Conservation (phyloP, 2,888 invertebrate genomes). For the Galeopsomyia nigrocyanea region DNA sequence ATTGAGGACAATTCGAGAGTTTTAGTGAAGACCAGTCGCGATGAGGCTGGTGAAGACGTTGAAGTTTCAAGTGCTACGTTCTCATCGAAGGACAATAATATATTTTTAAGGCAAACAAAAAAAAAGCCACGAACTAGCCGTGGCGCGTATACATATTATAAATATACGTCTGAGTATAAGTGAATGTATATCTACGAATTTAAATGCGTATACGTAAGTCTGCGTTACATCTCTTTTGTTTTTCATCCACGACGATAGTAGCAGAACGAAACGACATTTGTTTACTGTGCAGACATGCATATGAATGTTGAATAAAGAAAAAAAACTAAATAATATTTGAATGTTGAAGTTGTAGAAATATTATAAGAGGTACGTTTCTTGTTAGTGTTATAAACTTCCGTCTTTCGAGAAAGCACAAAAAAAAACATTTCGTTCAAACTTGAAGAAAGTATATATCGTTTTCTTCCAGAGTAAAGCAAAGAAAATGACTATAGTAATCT, state of each 20-base stretch:
- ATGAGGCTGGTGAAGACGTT: constrained; percentile 43
- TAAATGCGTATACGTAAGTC: constrained; percentile 58
- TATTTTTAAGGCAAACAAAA: constrained; percentile 64
- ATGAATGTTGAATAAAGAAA: constrained; percentile 35
- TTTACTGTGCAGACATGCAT: constrained; percentile 41
- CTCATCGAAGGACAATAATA: constrained; percentile 69
- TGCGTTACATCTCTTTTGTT: constrained; percentile 43
- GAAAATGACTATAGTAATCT: no score
- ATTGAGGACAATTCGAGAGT: constrained; percentile 6
- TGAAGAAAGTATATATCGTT: no score
- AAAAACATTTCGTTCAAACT: no score
- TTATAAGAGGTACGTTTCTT: constrained; percentile 37
- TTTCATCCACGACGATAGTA: constrained; percentile 19
- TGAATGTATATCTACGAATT: constrained; percentile 52
- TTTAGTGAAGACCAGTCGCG: constrained; percentile 26
- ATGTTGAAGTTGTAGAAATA: constrained; percentile 42
- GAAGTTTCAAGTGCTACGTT: constrained; percentile 64
- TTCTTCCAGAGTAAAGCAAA: no score
- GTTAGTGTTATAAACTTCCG: constrained; percentile 40
- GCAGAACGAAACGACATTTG: constrained; percentile 42
- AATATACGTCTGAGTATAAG: constrained; percentile 49
- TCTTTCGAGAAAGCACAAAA: constrained; percentile 29
- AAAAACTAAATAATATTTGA: constrained; percentile 42
- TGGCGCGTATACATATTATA: constrained; percentile 44
- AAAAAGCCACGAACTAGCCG: constrained; percentile 44